Conservation (phyloP, 2,888 invertebrate genomes). For the Chrysina gloriosa region DNA sequence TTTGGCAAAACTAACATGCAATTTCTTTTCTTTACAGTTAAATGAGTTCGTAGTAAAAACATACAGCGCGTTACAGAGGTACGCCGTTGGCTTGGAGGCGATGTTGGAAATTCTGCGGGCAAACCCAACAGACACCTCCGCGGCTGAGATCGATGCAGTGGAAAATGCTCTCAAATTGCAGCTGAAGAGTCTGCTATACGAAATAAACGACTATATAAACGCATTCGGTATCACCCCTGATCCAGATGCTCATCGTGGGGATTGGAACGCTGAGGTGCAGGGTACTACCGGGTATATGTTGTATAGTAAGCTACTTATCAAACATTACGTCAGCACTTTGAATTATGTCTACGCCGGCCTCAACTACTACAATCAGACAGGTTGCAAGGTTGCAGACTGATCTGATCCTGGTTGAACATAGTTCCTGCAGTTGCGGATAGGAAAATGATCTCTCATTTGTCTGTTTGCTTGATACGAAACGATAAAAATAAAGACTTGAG, state of each 20-base stretch:
- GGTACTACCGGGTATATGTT: neutral
- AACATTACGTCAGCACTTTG: constrained; percentile 69
- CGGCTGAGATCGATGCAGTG: constrained; percentile 63
- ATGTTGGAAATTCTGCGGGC: no score
- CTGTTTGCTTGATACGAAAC: neutral
- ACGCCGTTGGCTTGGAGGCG: constrained; percentile 77
- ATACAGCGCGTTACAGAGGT: constrained; percentile 77
- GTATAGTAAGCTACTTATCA: neutral
- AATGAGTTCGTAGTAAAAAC: constrained; percentile 68
- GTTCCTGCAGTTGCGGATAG: constrained; percentile 27
- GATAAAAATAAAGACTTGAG: neutral
- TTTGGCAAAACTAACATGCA: neutral
- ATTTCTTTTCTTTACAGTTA: constrained; percentile 63
- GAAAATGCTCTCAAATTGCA: constrained; percentile 71
- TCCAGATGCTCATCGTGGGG: constrained; percentile 65
- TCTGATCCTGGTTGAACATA: neutral
- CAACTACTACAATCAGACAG: constrained; percentile 13
- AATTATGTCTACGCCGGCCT: constrained; percentile 65
- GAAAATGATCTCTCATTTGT: neutral
- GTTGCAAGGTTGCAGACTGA: constrained; percentile 6
- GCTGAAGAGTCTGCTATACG: constrained; percentile 75
- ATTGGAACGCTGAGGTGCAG: constrained; percentile 57
- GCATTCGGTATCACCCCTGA: constrained; percentile 67
- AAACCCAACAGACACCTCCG: neutral
- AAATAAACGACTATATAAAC: constrained; percentile 72